These are phyloP conservation scores for Ianthella basta DNA, from an alignment of 37 sponge, comb jelly and placozoan genomes.

Conservation along the genomic window DNA sequence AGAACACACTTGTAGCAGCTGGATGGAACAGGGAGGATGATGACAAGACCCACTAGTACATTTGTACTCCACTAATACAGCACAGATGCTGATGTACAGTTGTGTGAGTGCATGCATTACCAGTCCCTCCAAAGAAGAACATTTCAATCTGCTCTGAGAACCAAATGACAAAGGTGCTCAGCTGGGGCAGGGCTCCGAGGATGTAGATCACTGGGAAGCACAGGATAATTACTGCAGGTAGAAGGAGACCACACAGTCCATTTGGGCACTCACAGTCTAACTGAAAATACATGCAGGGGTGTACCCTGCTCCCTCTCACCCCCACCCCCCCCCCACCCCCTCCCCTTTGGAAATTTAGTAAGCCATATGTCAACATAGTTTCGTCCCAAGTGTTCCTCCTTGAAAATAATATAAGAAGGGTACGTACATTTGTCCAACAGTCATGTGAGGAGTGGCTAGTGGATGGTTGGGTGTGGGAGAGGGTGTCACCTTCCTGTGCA, in stretches of 20 bases:
- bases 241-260: background rate
- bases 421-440: no score
- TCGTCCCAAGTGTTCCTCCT: no score
- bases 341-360: no score
- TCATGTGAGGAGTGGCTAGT: no score
- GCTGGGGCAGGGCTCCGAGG: slow-evolving; percentile 84
- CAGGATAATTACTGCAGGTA: slow-evolving; percentile 70
- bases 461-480: no score
- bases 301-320: background rate
- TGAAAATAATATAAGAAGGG: no score
- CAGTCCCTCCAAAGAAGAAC: slow-evolving; percentile 90
- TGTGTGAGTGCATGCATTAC: slow-evolving; percentile 19
- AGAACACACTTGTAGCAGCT: slow-evolving; percentile 74
- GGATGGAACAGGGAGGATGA: background rate
- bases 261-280: background rate
- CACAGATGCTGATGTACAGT: background rate
- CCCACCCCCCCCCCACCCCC: slow-evolving; percentile 3
- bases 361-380: no score
- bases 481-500: no score
- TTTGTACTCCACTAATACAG: background rate
- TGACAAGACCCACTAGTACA: no score
- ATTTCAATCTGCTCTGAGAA: slow-evolving; percentile 90
- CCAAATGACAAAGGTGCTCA: slow-evolving; percentile 87
- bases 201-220: slow-evolving; percentile 80
- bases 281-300: background rate